Evolutionary conservation across 2,113 vertebrate genomes (phyloP).

Genomic region (Cichladusa arquata): DNA sequence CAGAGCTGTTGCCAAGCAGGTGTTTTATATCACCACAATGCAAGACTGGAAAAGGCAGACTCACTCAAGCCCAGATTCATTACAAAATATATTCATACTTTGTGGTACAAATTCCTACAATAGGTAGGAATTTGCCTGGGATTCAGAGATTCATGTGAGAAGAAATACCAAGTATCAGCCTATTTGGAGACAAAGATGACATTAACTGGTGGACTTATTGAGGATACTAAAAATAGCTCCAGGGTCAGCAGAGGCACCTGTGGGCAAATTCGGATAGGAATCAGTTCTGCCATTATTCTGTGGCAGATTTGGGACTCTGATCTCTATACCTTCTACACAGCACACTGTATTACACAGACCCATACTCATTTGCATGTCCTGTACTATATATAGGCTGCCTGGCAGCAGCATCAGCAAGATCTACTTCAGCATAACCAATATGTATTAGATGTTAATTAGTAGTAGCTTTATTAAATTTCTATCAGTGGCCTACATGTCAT

Average conservation of each 20-base stretch:
- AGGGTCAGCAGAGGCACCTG: background rate
- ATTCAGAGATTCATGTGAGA: background rate
- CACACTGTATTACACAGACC: background rate
- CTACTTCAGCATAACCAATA: background rate
- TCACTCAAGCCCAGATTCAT: conserved; percentile 60
- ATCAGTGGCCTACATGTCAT: background rate
- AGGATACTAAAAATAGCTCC: background rate
- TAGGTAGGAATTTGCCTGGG: background rate
- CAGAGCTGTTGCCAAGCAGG: conserved; percentile 65
- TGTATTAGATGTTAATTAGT: background rate
- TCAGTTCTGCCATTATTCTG: background rate
- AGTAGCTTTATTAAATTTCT: background rate
- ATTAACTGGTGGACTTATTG: background rate
- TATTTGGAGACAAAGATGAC: background rate
- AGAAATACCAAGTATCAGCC: background rate
- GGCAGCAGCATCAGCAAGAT: background rate
- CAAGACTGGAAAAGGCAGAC: conserved; percentile 55
- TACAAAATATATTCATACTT: conserved; percentile 37
- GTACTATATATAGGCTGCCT: background rate
- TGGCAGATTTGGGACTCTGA: background rate
- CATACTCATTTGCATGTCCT: background rate
- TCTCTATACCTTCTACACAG: background rate
- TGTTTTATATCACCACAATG: conserved; percentile 69
- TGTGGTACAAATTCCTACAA: background rate
- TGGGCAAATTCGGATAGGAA: rapidly evolving